Evolutionary conservation across 2,797 vertebrate genomes (phyloP), one percentile per base, ranked within the genome.

Genomic region (Neoniphon sammara): DNA sequence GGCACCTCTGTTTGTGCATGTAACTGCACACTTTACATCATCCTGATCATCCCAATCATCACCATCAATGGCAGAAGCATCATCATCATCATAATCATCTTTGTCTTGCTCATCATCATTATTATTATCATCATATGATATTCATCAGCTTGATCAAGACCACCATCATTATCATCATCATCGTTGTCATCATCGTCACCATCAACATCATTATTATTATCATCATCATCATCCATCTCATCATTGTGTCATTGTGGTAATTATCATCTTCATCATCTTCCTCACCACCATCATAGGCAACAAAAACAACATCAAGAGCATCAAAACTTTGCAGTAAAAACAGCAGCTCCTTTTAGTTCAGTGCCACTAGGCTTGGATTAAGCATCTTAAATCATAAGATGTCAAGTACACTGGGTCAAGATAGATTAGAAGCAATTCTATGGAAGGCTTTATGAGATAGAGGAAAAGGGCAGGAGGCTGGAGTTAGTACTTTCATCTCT

Each of bases 251-350:
- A 27, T 27, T 27, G 25, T 27, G 11, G 11, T 27, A 27, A 27
- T 27, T 27, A 27, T 50, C 47, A 50, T 11, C 54, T 36, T 58
- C 42, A 73, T 60, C 53, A 71, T 46, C 27, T 30, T n/a, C 17
- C 34, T 53, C 47, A 54, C 9, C 31, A 46, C 1, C 15, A 25
- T 3, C 7, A 46, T n/a, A 6, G 12, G 4, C 12, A 30, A 8
- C 17, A 61, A 47, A n/a, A 36, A n/a, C 23, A 34, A 30, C 20
- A 36, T 44, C 5, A 25, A 20, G 0, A 12, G 18, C 7, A 39
- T 21, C 57, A 12, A 5, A 18, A 21, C 18, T 15, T 39, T 59
- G n/a, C 7, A 50, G n/a, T n/a, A 7, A 50, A 18, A 50, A 21
- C 47, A 50, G 18, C 2, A 20, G 20, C n/a, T 20, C 18, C 47